These are phyloP conservation scores for Sebastes paucispinis DNA, from an alignment of 2,797 vertebrate species.

Conservation along the genomic window DNA sequence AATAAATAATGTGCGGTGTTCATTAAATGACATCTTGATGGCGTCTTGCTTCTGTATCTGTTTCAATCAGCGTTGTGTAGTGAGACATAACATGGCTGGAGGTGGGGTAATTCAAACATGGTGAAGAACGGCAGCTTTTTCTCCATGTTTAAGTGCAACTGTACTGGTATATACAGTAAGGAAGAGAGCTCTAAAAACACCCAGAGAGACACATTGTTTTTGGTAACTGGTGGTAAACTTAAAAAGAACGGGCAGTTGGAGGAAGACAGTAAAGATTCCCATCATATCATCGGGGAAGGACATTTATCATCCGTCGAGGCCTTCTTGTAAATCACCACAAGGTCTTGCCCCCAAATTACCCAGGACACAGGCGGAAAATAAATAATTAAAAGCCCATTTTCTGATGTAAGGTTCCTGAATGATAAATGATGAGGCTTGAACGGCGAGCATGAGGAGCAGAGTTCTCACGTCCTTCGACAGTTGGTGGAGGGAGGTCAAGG, in stretches of 20 bases:
- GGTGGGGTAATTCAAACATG: background rate
- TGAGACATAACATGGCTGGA: background rate
- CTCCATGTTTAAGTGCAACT: background rate
- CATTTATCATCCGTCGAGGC: slow-evolving; percentile 43
- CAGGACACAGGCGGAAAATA: slow-evolving; percentile 54
- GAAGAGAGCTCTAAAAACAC: background rate
- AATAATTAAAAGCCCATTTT: slow-evolving; percentile 64
- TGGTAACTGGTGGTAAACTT: background rate
- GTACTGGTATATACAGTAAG: background rate
- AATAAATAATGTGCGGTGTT: background rate
- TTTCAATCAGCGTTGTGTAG: background rate
- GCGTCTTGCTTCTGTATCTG: background rate
- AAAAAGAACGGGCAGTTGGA: background rate
- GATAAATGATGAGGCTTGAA: slow-evolving; percentile 44
- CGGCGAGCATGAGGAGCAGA: background rate
- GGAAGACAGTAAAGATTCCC: slow-evolving; percentile 16
- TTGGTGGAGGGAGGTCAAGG: slow-evolving; percentile 9
- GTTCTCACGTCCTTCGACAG: slow-evolving; percentile 27
- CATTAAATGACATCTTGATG: background rate
- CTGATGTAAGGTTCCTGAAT: slow-evolving; percentile 36
- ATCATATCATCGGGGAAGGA: slow-evolving; percentile 31
- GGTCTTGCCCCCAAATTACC: slow-evolving; percentile 57
- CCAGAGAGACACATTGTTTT: background rate
- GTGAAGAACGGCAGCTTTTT: background rate
- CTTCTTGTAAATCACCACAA: slow-evolving; percentile 59